These are phyloP conservation scores for Nesidiocoris tenuis DNA, from an alignment of 2,888 invertebrate genomes.

Conservation along the genomic window DNA sequence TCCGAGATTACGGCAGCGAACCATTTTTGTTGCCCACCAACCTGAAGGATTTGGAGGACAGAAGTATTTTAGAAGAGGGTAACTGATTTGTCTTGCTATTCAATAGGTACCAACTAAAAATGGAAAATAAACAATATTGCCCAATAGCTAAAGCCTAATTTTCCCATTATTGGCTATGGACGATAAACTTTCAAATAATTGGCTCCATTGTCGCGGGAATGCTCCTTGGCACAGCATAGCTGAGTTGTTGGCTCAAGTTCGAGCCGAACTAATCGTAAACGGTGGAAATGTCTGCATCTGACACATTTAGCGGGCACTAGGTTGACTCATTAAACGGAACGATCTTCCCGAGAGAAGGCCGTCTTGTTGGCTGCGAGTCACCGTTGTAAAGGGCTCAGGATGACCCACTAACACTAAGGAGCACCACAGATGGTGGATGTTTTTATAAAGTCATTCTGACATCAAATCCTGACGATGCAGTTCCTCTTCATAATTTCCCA, in stretches of 20 bases:
- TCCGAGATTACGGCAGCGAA: too few relatives aligned
- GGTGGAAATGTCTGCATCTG: background rate
- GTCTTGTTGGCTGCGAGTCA: background rate
- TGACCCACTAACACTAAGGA: background rate
- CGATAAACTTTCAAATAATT: too few relatives aligned
- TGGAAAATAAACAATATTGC: too few relatives aligned
- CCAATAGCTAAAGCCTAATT: too few relatives aligned
- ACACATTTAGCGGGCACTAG: background rate
- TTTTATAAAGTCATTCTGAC: background rate
- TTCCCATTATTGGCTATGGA: too few relatives aligned
- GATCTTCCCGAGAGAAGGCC: background rate
- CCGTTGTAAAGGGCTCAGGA: slow-evolving; percentile 13
- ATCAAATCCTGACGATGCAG: background rate
- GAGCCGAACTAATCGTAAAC: background rate
- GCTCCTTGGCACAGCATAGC: too few relatives aligned
- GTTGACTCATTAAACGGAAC: background rate
- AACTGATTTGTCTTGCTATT: too few relatives aligned
- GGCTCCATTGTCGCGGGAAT: too few relatives aligned
- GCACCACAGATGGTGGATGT: background rate
- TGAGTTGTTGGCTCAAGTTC: background rate
- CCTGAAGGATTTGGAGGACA: too few relatives aligned
- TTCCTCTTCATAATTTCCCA: background rate
- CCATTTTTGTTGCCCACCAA: too few relatives aligned
- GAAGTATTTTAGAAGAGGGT: too few relatives aligned
- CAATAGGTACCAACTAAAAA: too few relatives aligned